Base-by-base conservation (phyloP, 1,140 invertebrate genomes). In the Drosophila busckii region DNA sequence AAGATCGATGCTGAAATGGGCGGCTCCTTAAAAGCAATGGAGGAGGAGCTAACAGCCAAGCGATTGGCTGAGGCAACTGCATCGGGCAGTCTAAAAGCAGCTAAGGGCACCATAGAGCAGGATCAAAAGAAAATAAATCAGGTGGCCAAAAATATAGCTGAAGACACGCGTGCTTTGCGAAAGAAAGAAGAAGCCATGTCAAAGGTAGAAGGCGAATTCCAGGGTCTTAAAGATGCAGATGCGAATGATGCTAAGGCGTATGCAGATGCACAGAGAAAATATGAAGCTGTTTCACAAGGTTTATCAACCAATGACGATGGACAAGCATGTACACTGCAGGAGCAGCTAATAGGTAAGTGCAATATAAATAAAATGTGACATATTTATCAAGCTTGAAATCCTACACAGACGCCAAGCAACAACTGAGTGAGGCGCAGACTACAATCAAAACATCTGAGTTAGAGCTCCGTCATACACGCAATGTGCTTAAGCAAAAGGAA, bases 261-360 rank as follows among this genome's bases (percentile, higher is more conserved):
- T 56, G 88, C 89, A 6, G 89, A 90, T 25, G 95, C 96, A 0
- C 93, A 97, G 87, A 92, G 93, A 37, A 91, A 91, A 40, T 95
- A 93, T 62, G 92, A 98, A 73, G 95, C 95, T 42, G 92, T 97
- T 4, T 95, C 91, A 84, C 90, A 93, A 13, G 97, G 97, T 13
- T 88, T 95, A 32, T 92, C 96, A 19, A 91, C 92, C 15, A 93
- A 92, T 48, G 93, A 93, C n/a, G 92, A 92, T 68, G 95, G 96
- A 8, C 90, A 93, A 85, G 92, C 93, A 46, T 91, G 94, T n/a
- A 96, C 96, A 3, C 88, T 98, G 10, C 93, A 96, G 84, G 95
- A 97, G 62, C 96, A 98, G 84, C 88, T 98, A 1, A 97, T 97
- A 70, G 91, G 94, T 94, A 85, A 62, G 84, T 84, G 26, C 34